Conservation (phyloP, 2,113 vertebrate species). For the Rhagologus leucostigma region DNA sequence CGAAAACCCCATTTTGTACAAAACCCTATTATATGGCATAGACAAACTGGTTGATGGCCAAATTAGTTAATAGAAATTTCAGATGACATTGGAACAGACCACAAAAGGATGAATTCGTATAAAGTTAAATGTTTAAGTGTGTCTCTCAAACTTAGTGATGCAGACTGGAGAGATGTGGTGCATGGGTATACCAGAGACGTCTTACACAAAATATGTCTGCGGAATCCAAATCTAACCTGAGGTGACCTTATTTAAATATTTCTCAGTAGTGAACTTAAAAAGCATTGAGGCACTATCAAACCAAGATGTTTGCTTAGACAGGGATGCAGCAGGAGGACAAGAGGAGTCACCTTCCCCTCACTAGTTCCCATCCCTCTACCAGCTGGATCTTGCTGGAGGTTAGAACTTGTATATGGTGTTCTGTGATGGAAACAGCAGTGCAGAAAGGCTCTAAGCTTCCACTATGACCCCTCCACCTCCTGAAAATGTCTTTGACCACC, state of each 20-base stretch:
- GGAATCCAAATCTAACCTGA: background rate
- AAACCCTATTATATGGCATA: constrained; percentile 63
- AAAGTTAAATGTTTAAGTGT: background rate
- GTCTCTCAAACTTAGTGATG: background rate
- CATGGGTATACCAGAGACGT: background rate
- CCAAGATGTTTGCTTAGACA: background rate
- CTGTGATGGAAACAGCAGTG: background rate
- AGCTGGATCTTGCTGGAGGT: background rate
- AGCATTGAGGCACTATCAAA: background rate
- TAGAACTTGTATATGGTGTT: background rate
- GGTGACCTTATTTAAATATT: background rate
- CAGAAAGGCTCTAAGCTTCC: background rate
- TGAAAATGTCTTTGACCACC: background rate
- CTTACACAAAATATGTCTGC: background rate
- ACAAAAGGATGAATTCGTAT: constrained; percentile 18
- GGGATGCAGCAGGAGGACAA: background rate
- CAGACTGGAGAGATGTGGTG: background rate
- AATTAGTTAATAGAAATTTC: constrained; percentile 72
- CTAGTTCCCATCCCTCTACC: background rate
- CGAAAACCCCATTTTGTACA: constrained; percentile 67
- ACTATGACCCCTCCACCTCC: background rate
- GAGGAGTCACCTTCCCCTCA: background rate
- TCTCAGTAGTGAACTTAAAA: background rate
- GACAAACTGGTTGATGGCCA: constrained; percentile 69
- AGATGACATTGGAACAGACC: constrained; percentile 55